These are phyloP conservation scores for Gambusia affinis DNA, from an alignment of 2,113 vertebrate genomes.

Conservation along the genomic window DNA sequence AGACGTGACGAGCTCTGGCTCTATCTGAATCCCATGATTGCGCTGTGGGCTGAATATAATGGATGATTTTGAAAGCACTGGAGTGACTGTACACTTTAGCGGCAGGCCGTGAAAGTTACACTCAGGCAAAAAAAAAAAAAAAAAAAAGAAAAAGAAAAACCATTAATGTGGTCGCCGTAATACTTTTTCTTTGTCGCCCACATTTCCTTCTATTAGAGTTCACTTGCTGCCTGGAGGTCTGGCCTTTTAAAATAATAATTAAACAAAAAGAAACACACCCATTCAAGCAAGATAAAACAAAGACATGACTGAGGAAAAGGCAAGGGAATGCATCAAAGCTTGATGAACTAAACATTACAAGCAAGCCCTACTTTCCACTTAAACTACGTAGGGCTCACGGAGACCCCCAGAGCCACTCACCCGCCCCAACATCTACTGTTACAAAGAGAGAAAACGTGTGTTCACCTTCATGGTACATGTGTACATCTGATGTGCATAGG, in stretches of 20 bases:
- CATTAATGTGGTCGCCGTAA: constrained; percentile 34
- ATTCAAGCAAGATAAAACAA: constrained; percentile 67
- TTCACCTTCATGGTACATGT: constrained; percentile 69
- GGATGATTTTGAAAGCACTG: constrained; percentile 68
- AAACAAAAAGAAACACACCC: constrained; percentile 24
- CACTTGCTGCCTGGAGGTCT: constrained; percentile 26
- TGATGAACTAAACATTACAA: constrained; percentile 67
- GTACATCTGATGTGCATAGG: constrained; percentile 46
- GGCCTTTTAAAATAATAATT: constrained; percentile 45
- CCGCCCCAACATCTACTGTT: constrained; percentile 6
- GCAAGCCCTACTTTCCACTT: constrained; percentile 50
- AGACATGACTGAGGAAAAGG: constrained; percentile 65
- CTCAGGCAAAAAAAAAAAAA: constrained; percentile 67
- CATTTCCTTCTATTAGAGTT: constrained; percentile 29
- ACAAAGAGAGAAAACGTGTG: constrained; percentile 66
- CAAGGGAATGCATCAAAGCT: constrained; percentile 65
- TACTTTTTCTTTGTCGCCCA: constrained; percentile 33
- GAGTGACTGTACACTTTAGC: constrained; percentile 64
- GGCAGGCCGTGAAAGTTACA: constrained; percentile 54
- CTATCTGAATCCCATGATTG: constrained; percentile 71
- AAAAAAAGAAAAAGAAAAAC: constrained; percentile 68
- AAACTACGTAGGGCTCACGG: constrained; percentile 61
- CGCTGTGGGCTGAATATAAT: constrained; percentile 73
- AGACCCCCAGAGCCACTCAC: constrained; percentile 52
- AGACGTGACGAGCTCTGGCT: constrained; percentile 65